Evolutionary conservation across 2,888 invertebrate genomes (phyloP).

Genomic region (Leucophenga montana): DNA sequence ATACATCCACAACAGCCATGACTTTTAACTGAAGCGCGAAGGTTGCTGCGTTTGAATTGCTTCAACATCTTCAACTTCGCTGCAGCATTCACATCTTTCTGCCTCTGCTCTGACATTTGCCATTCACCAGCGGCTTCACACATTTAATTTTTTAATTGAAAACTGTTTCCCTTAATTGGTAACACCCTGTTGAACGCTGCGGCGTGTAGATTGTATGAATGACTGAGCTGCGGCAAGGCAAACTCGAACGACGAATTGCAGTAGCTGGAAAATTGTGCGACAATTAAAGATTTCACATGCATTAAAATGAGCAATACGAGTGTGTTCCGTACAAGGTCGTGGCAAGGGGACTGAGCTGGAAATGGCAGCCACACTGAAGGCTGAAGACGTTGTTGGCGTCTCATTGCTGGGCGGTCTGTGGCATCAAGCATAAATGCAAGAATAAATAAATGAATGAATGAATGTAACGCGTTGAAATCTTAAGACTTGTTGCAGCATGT

Average conservation of each 20-base stretch:
- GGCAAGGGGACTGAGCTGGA: constrained; percentile 35
- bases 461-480: not conserved
- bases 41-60: not conserved
- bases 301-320: constrained; percentile 45
- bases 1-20: not conserved
- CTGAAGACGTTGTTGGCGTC: not conserved
- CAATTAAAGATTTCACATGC: constrained; percentile 65
- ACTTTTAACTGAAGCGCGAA: constrained; percentile 20
- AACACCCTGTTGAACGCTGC: constrained; percentile 17
- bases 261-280: constrained; percentile 67
- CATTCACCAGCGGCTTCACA: constrained; percentile 7
- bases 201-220: constrained; percentile 14
- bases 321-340: constrained; percentile 60
- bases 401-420: constrained; percentile 17
- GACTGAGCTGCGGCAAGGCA: constrained; percentile 13
- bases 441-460: not conserved
- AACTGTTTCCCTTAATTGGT: constrained; percentile 28
- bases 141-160: constrained; percentile 27
- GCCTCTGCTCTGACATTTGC: not conserved
- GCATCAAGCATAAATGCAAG: not conserved
- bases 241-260: constrained; percentile 56
- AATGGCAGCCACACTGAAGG: constrained; percentile 1
- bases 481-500: too few species aligned
- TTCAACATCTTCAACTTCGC: not conserved
- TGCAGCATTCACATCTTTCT: not conserved